Base-by-base conservation (phyloP, 2,888 invertebrate genomes). In the Perdita meconis region DNA sequence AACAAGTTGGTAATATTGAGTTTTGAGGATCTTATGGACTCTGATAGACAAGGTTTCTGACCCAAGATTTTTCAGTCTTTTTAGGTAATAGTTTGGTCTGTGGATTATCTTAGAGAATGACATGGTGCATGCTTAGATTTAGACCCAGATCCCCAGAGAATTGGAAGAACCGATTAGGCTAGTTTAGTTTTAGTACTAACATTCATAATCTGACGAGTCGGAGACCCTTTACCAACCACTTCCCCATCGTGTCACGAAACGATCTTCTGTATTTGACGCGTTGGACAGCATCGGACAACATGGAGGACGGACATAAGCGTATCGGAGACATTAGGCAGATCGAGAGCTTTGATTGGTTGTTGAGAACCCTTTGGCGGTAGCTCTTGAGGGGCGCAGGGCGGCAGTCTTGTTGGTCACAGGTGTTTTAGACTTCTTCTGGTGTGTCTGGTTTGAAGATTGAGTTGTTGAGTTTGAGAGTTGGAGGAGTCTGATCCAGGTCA, bases 231-330 rank as follows among this genome's bases (percentile, higher is more conserved):
- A 50, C 74, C 70, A 42, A 40, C 47, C 53, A 71, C 71, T 22
- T 42, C 22, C 51, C 50, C 16, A 50, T 66, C 72, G 55, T 19
- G 56, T 60, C 61, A 51, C 44, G 34, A 16, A 13, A 61, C 57
- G 47, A 60, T 67, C 19, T 53, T 73, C 51, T 4, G 47, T 36
- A n/a, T 59, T n/a, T 26, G 16, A 22, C 30, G 19, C 22, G 51
- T n/a, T 22, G 36, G 19, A 13, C 51, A 40, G 16, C 57, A 30
- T n/a, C n/a, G n/a, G 47, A 68, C 59, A 64, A 64, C 44, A 60
- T 64, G 60, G 30, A 8, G 36, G 55, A 69, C 69, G 55, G 50
- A 69, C 60, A 77, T 8, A 74, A 63, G 60, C 75, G 53, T 44
- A n/a, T n/a, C n/a, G n/a, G 53, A 30, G 10, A 75, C 34, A n/a